Percentiles rank a stretch among this genome's conserved stretches.
Evolutionary conservation across 2,113 vertebrate species (phyloP).

Genomic region (Tragelaphus strepsiceros): DNA sequence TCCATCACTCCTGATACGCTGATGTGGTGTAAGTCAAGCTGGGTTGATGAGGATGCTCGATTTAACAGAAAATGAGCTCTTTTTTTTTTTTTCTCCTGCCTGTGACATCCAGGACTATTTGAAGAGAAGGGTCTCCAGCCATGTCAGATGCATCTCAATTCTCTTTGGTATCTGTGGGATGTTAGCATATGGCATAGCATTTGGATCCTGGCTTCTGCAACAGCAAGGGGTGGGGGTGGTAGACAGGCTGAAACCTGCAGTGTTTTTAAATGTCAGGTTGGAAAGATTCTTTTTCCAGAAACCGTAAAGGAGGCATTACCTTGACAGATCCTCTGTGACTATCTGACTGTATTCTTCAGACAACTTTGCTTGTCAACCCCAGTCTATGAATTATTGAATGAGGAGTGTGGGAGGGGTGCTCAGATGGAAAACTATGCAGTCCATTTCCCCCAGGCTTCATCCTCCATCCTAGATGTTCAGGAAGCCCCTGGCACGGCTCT

Average conservation of each 20-base stretch:
- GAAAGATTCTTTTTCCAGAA: slow-evolving; percentile 1
- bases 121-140: background rate
- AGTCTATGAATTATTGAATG: slow-evolving; percentile 16
- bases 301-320: slow-evolving; percentile 40
- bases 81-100: background rate
- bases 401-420: background rate
- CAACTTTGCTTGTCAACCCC: slow-evolving; percentile 31
- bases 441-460: background rate
- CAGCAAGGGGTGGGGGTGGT: background rate
- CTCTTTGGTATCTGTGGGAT: background rate
- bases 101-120: background rate
- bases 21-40: background rate
- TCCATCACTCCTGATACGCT: background rate
- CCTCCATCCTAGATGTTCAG: background rate
- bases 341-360: slow-evolving; percentile 27
- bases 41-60: background rate
- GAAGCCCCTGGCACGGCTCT: background rate
- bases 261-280: slow-evolving; percentile 44
- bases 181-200: background rate
- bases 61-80: background rate
- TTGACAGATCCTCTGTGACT: slow-evolving; percentile 35
- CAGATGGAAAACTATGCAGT: background rate
- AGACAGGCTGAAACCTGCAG: slow-evolving; percentile 24
- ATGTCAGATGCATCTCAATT: background rate
- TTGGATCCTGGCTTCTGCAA: background rate